Evolutionary conservation across 1,140 invertebrate genomes (phyloP), one percentile per base, ranked within the genome.

Genomic region (Ooceraea biroi): DNA sequence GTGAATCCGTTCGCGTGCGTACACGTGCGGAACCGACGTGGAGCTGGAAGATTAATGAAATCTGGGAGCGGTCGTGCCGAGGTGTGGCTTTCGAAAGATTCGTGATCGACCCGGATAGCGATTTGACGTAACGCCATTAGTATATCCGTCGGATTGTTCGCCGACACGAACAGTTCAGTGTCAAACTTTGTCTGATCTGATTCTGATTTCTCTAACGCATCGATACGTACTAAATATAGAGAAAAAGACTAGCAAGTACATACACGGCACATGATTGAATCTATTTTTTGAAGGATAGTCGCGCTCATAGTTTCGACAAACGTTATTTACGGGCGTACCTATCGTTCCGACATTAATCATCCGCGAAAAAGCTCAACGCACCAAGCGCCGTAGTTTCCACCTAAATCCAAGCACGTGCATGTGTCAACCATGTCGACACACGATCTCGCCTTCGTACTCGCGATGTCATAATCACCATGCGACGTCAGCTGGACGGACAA

Each of bases 31-130:
- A 74, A n/a, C 27, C 25, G 36, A 22, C 12, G 36, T 7, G 12
- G 57, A 73, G 44, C 52, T 12, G 55, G 19, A 46, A 60, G 55
- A 87, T 80, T 69, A 78, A 82, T 57, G 60, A 84, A 80, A 73
- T 71, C 30, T 86, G 27, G 85, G 85, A 61, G 82, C 36, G 85
- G 82, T 78, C 71, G 58, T 44, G 50, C 27, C 36, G 74, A 73
- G 86, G 82, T 61, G 86, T 11, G 82, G 82, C 68, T 87, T 74
- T 78, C 50, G 58, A 86, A 87, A 77, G 72, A 73, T 61, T 74
- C 46, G 46, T 63, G 48, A 88, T 84, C 83, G 57, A 60, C 48
- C 22, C 11, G 60, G 58, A 83, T 65, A 65, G 36, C 22, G 71
- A 58, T 83, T 86, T 55, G 36, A 72, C 48, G 57, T 46, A 72